phyloP scores from a whole-genome alignment of 1,140 invertebrate genomes.

The Nymphalis io region DNA sequence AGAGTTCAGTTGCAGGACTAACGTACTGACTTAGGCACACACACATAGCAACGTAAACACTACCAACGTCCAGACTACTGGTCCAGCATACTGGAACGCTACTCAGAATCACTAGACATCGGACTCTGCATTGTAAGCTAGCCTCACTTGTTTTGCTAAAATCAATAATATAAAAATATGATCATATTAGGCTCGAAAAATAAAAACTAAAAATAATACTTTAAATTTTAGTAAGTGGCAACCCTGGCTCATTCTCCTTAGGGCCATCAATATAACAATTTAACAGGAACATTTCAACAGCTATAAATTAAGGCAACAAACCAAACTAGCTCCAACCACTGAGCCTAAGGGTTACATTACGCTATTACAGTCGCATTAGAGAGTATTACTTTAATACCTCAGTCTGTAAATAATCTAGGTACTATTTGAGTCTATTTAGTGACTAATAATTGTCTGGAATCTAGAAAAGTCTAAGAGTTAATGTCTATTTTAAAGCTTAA shows the following conservation, averaged over 20 bases:
- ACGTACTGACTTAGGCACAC: too few relatives aligned
- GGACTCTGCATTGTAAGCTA: too few relatives aligned
- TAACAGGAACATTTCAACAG: slow-evolving; percentile 71
- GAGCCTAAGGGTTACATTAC: slow-evolving; percentile 43
- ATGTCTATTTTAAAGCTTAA: not conserved
- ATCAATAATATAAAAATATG: too few relatives aligned
- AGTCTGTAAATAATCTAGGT: slow-evolving; percentile 28
- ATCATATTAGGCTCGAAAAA: too few relatives aligned
- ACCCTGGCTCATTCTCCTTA: slow-evolving; percentile 39
- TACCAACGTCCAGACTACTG: too few relatives aligned
- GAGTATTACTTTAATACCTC: slow-evolving; percentile 40
- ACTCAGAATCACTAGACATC: too few relatives aligned
- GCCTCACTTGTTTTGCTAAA: too few relatives aligned
- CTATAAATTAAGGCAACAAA: slow-evolving; percentile 72
- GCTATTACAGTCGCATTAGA: slow-evolving; percentile 40
- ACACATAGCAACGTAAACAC: too few relatives aligned
- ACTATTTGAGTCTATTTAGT: slow-evolving; percentile 4
- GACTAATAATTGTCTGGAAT: slow-evolving; percentile 11
- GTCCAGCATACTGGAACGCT: too few relatives aligned
- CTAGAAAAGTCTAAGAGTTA: not conserved
- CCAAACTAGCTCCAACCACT: slow-evolving; percentile 36
- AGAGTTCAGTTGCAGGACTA: too few relatives aligned
- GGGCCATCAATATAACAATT: slow-evolving; percentile 74
- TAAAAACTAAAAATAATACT: not conserved
- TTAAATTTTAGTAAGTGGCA: slow-evolving; percentile 29